Evolutionary conservation across 1,140 invertebrate species (phyloP), one percentile per base, ranked within the genome.

Genomic region (Leptopilina clavipes): DNA sequence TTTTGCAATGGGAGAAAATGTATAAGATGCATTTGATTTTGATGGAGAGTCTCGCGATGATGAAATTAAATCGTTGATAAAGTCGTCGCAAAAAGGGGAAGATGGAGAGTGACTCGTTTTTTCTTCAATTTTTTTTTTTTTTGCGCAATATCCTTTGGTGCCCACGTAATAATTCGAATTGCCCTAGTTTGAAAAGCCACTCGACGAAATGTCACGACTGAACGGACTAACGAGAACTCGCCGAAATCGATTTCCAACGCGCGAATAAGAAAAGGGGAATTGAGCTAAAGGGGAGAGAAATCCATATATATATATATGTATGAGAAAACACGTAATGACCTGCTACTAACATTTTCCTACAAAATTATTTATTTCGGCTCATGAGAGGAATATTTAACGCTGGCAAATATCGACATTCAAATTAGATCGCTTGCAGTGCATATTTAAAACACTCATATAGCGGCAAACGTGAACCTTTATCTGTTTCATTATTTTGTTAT

Each of bases 191-290:
- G 59, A 65, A 65, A 65, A 65, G 76, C 52, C 77, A 48, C 11
- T 70, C 59, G 48, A 74, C 48, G 76, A 76, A 75, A 76, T 73
- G 78, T 77, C 75, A 79, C 78, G 75, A 77, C 76, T 77, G 44
- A 71, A 37, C 48, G 37, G 59, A 18, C 65, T 54, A 74, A 73
- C 18, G 37, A 78, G 17, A 44, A 77, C n/a, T n/a, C 52, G 73
- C 5, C 22, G 52, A 73, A 65, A 25, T 65, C 59, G 59, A 65
- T 65, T 65, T 65, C 25, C 25, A 70, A 77, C 19, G 25, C 78
- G 72, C 78, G 72, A 77, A 14, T 73, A 74, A 79, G 72, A 75
- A 77, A 73, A 25, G 22, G 65, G 70, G 48, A 79, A 74, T 72
- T 18, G 22, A 71, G 12, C 40, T 18, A 45, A 44, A 45, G 70